phyloP scores from a whole-genome alignment of 92 coral and sea anemone genomes.

The Zoanthus solanderi region DNA sequence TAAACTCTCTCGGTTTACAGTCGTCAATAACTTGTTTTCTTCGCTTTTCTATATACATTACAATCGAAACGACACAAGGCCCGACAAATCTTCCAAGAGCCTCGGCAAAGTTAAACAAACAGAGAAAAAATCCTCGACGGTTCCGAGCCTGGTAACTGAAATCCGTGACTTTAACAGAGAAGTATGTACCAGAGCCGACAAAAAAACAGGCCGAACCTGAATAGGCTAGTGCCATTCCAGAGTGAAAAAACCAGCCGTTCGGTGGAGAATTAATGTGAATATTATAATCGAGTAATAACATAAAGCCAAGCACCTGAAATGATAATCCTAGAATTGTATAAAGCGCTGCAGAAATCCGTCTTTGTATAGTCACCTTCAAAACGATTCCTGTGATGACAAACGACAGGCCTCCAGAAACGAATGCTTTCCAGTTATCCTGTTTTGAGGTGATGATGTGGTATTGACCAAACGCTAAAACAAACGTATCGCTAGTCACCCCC shows the following conservation, averaged over 20 bases:
- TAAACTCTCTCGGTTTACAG: constrained; percentile 56
- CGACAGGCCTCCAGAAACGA: constrained; percentile 82
- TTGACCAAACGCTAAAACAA: constrained; percentile 91
- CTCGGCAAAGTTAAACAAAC: constrained; percentile 88
- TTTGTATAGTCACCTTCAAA: constrained; percentile 75
- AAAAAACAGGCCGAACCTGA: constrained; percentile 95
- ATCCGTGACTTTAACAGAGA: constrained; percentile 94
- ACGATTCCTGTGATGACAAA: constrained; percentile 72
- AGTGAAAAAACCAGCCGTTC: constrained; percentile 70
- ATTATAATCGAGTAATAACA: constrained; percentile 73
- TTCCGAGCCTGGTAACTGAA: constrained; percentile 93
- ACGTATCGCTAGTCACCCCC: constrained; percentile 85
- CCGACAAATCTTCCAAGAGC: constrained; percentile 93
- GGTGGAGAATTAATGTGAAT: constrained; percentile 43
- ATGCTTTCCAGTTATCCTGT: constrained; percentile 89
- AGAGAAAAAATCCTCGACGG: constrained; percentile 91
- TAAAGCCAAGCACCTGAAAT: constrained; percentile 75
- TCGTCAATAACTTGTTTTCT: constrained; percentile 5
- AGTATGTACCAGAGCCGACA: constrained; percentile 90
- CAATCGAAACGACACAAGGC: constrained; percentile 77
- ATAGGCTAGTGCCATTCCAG: constrained; percentile 79
- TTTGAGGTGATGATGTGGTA: constrained; percentile 75
- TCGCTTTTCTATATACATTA: constrained; percentile 60
- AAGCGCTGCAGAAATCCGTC: constrained; percentile 72
- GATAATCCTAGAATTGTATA: constrained; percentile 81